These are phyloP conservation scores for Ametastegia equiseti DNA, from an alignment of 2,888 invertebrate species.

Conservation along the genomic window DNA sequence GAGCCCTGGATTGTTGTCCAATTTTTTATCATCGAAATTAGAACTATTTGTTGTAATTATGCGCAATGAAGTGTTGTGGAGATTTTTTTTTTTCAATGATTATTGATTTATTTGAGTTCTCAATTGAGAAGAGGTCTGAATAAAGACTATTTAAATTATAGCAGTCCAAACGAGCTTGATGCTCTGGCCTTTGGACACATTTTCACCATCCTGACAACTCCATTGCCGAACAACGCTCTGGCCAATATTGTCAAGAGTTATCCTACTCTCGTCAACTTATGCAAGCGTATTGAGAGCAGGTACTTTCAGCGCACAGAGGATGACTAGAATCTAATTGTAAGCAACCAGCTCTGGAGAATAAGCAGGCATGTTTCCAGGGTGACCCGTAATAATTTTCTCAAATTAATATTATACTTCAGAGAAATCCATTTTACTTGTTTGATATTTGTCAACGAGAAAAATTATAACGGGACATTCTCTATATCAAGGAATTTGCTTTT, in stretches of 20 bases:
- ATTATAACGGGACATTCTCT: not conserved
- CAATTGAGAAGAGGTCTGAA: not conserved
- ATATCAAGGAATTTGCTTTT: not conserved
- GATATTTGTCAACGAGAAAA: not conserved
- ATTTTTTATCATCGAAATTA: not conserved
- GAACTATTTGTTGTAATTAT: not conserved
- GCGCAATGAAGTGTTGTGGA: not conserved
- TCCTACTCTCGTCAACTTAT: constrained; percentile 88
- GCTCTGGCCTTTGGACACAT: constrained; percentile 98
- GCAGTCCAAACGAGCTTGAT: constrained; percentile 95
- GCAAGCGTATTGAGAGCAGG: constrained; percentile 89
- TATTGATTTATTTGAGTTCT: not conserved
- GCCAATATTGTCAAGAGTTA: constrained; percentile 89
- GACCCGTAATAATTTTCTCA: not conserved
- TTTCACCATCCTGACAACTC: constrained; percentile 95
- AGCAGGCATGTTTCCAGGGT: not conserved
- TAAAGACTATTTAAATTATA: constrained; percentile 46
- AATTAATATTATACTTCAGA: not conserved
- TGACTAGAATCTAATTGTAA: constrained; percentile 66
- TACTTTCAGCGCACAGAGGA: constrained; percentile 81
- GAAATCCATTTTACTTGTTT: not conserved
- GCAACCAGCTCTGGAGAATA: not conserved
- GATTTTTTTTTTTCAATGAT: not conserved
- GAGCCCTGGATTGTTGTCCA: not conserved
- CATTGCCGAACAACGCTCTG: constrained; percentile 89